phyloP scores from a whole-genome alignment of 92 coral and sea anemone genomes.

The Phenganax marumi region DNA sequence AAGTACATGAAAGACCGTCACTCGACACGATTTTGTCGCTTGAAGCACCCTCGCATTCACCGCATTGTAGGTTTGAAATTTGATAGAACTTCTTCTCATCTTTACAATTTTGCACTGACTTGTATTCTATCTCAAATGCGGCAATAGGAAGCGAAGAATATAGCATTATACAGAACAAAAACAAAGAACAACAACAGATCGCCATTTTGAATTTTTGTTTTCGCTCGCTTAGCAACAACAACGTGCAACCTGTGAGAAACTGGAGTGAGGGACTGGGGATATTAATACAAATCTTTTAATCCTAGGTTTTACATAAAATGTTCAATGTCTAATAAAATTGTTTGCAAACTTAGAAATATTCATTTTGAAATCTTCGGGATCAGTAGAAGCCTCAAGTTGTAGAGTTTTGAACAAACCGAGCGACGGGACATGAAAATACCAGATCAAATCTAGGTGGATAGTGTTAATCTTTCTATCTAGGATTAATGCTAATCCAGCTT shows the following conservation, averaged over 20 bases:
- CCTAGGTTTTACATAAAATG: no score
- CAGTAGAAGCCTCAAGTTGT: no score
- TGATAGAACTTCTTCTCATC: slow-evolving; percentile 9
- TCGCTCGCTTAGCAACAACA: slow-evolving; percentile 38
- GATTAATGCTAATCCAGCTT: no score
- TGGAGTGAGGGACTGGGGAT: no score
- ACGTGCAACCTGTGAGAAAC: neutral
- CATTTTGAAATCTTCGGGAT: no score
- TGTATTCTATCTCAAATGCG: slow-evolving; percentile 24
- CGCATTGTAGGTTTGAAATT: slow-evolving; percentile 37
- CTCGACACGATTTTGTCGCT: slow-evolving; percentile 4
- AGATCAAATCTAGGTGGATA: no score
- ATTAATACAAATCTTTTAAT: no score
- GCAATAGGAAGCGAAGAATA: neutral
- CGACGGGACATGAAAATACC: no score
- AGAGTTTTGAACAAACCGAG: no score
- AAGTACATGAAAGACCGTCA: slow-evolving; percentile 33
- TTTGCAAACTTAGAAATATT: no score
- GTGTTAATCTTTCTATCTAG: no score
- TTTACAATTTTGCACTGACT: slow-evolving; percentile 13
- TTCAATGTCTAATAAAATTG: no score
- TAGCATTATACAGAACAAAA: neutral
- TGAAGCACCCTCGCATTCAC: neutral
- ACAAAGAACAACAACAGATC: neutral
- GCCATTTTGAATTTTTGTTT: slow-evolving; percentile 11